These are phyloP conservation scores for Aporophyla nigra DNA, from an alignment of 2,888 invertebrate species.

Conservation along the genomic window DNA sequence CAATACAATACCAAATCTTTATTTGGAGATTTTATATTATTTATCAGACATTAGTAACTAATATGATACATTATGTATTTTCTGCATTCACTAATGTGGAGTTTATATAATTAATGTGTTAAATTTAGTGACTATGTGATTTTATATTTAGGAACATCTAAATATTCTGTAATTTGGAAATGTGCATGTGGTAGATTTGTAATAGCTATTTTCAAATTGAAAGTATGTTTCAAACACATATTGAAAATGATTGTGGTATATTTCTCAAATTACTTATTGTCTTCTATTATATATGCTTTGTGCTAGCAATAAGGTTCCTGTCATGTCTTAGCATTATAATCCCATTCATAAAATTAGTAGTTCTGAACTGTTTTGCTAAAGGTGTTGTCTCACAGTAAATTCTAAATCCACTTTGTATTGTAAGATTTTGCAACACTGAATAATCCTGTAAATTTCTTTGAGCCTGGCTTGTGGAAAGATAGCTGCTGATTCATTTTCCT, in stretches of 20 bases:
- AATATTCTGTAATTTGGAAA: slow-evolving; percentile 8
- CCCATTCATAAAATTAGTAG: not conserved
- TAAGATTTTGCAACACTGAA: slow-evolving; percentile 26
- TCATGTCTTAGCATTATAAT: slow-evolving; percentile 14
- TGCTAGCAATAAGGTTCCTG: slow-evolving; percentile 13
- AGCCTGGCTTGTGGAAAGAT: slow-evolving; percentile 53
- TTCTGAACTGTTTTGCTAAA: slow-evolving; percentile 11
- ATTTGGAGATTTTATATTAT: slow-evolving; percentile 25
- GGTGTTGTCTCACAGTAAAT: slow-evolving; percentile 13
- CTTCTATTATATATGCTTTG: slow-evolving; percentile 23
- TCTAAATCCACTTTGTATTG: slow-evolving; percentile 21
- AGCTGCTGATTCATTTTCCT: slow-evolving; percentile 53
- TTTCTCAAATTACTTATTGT: not conserved
- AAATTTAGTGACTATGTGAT: slow-evolving; percentile 14
- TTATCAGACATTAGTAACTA: not conserved
- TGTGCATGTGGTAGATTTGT: slow-evolving; percentile 27
- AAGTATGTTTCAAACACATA: slow-evolving; percentile 19
- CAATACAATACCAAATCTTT: not conserved
- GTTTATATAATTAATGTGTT: slow-evolving; percentile 15
- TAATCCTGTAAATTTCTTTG: slow-evolving; percentile 29
- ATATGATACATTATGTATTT: slow-evolving; percentile 25
- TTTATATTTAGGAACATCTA: slow-evolving; percentile 19
- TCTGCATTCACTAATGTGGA: slow-evolving; percentile 4
- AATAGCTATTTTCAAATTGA: slow-evolving; percentile 8
- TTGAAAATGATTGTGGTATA: not conserved